Conservation (phyloP, 2,888 invertebrate genomes). For the Galeopsomyia nigrocyanea region DNA sequence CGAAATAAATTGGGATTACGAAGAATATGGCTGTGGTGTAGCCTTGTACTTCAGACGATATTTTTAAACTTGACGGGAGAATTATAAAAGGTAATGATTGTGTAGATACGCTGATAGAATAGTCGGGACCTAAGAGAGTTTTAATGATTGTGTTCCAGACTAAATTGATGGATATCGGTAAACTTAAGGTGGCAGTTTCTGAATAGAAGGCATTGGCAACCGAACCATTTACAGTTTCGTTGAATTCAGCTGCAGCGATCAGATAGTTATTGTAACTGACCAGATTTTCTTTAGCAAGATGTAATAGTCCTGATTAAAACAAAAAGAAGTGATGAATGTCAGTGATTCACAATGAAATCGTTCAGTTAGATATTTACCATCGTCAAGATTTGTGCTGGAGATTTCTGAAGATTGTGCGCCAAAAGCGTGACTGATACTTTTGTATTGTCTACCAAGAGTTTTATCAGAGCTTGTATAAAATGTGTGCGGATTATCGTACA, state of each 20-base stretch:
- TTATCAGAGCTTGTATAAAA: no score
- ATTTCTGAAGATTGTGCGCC: no score
- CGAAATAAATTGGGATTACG: constrained; percentile 54
- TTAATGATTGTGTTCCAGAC: constrained; percentile 69
- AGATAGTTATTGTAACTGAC: constrained; percentile 70
- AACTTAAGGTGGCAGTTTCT: constrained; percentile 70
- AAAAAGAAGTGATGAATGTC: no score
- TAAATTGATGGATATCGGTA: constrained; percentile 71
- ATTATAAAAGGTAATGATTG: constrained; percentile 59
- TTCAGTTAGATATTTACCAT: no score
- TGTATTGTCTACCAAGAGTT: no score
- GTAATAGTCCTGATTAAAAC: constrained; percentile 69
- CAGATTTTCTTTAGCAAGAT: constrained; percentile 61
- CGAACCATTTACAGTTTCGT: constrained; percentile 47
- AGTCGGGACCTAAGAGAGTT: constrained; percentile 52
- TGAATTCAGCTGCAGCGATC: constrained; percentile 71
- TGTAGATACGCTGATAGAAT: constrained; percentile 54
- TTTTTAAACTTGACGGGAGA: constrained; percentile 53
- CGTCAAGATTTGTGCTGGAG: no score
- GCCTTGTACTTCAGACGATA: constrained; percentile 36
- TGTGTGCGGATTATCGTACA: no score
- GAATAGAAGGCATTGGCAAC: constrained; percentile 69
- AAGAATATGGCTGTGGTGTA: constrained; percentile 53
- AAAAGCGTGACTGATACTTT: no score
- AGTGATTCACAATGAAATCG: no score